These are phyloP conservation scores for Accipiter cooperii DNA, from an alignment of 2,113 vertebrate species.

Conservation along the genomic window DNA sequence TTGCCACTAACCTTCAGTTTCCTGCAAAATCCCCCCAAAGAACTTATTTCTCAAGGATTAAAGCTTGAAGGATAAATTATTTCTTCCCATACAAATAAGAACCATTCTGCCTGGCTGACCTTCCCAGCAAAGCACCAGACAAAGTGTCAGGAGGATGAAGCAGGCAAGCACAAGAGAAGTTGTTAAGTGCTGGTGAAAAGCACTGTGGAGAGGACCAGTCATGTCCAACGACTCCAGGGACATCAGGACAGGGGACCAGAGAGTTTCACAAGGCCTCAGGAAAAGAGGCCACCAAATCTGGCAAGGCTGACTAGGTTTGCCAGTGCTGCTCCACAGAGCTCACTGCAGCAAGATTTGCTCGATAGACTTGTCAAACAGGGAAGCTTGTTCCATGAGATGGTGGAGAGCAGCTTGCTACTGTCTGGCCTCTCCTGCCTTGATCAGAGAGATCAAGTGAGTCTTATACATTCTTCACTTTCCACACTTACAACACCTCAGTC, in stretches of 20 bases:
- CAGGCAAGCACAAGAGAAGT: neutral
- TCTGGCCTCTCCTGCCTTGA: neutral
- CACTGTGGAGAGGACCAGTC: neutral
- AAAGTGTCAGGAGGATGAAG: neutral
- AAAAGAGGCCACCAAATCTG: neutral
- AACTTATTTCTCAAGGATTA: conserved; percentile 51
- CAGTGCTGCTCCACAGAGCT: neutral
- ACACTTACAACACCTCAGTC: neutral
- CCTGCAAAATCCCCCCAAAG: conserved; percentile 5
- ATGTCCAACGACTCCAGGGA: neutral
- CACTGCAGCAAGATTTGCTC: neutral
- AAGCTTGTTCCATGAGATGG: neutral
- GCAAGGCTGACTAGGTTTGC: neutral
- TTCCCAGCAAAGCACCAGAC: neutral
- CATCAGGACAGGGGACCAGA: neutral
- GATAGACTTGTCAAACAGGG: neutral
- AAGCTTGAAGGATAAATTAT: conserved; percentile 40
- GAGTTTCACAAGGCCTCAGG: neutral
- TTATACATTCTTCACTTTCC: neutral
- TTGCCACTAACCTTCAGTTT: conserved; percentile 19
- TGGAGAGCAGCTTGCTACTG: neutral
- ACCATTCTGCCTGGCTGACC: neutral
- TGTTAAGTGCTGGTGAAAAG: neutral
- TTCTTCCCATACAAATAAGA: neutral
- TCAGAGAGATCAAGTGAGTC: neutral